These are phyloP conservation scores for Armadillidium nasatum DNA, from an alignment of 1,140 invertebrate genomes.

Conservation along the genomic window DNA sequence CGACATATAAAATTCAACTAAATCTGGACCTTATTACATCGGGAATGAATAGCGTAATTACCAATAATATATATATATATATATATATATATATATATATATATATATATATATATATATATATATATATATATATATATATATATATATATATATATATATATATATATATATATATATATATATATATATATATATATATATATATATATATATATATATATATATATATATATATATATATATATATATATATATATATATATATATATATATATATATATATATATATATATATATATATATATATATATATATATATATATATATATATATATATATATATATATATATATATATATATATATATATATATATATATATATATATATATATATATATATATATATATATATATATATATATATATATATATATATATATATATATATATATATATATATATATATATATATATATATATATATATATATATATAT, in stretches of 20 bases:
- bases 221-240: background rate
- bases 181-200: conserved; percentile 15
- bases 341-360: conserved; percentile 13
- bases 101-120: conserved; percentile 5
- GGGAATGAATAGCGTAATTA: too few species aligned
- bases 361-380: conserved; percentile 1
- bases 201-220: background rate
- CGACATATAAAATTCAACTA: too few species aligned
- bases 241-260: conserved; percentile 13
- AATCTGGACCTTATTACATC: too few species aligned
- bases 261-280: background rate
- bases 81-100: background rate
- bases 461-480: background rate
- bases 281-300: conserved; percentile 1
- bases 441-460: conserved; percentile 1
- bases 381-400: background rate
- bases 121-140: background rate
- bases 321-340: conserved; percentile 15
- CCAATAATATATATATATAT: too few species aligned
- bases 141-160: background rate
- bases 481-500: background rate
- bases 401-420: background rate
- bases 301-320: conserved; percentile 15
- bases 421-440: background rate
- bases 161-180: background rate